Evolutionary conservation across 1,140 invertebrate species (phyloP).

Genomic region (Neodiprion lecontei): DNA sequence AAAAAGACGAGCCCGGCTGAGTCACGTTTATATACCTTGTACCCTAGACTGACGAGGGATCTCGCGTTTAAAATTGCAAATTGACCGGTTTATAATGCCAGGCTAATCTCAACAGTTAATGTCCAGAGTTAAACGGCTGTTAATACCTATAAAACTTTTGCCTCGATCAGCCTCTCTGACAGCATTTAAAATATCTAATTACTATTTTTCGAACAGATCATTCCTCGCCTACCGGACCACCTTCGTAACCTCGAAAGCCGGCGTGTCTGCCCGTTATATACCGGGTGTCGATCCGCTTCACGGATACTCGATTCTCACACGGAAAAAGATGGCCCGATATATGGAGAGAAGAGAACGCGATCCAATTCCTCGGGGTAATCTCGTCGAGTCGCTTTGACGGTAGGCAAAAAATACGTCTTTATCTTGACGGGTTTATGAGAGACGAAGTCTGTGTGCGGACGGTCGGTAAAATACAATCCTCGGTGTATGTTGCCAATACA

Average conservation of each 20-base stretch:
- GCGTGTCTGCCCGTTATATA: too few species aligned
- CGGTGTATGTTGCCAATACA: too few species aligned
- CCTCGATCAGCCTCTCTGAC: background rate
- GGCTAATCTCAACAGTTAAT: slow-evolving; percentile 1
- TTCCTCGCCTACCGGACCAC: background rate
- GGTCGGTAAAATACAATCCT: too few species aligned
- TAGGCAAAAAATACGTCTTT: too few species aligned
- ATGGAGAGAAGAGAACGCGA: background rate
- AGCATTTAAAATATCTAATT: slow-evolving; percentile 4
- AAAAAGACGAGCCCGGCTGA: background rate
- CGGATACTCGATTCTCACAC: too few species aligned
- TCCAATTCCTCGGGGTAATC: too few species aligned
- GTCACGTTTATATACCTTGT: background rate
- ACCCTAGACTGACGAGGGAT: background rate
- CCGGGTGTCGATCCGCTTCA: too few species aligned
- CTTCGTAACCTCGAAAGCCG: too few species aligned
- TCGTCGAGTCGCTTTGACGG: too few species aligned
- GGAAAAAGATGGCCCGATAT: background rate
- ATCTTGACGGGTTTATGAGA: too few species aligned
- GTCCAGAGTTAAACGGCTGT: slow-evolving; percentile 7
- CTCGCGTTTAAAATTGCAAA: slow-evolving; percentile 7
- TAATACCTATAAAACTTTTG: slow-evolving; percentile 1
- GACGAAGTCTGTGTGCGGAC: too few species aligned
- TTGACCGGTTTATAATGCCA: slow-evolving; percentile 3
- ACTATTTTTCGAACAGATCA: background rate